Conservation (phyloP, 2,888 invertebrate species). For the Agonopterix heracliana region DNA sequence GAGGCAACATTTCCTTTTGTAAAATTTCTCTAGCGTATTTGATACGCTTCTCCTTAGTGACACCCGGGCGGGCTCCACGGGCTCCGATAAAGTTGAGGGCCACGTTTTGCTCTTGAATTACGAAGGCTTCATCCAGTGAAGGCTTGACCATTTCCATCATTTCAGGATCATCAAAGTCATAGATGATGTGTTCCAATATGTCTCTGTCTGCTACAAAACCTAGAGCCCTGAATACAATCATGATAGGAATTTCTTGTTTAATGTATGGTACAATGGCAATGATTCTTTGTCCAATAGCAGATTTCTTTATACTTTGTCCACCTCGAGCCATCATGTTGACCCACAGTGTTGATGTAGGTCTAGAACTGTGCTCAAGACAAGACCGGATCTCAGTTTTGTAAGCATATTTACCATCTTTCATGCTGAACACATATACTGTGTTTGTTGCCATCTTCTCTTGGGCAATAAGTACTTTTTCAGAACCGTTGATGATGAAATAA, state of each 20-base stretch:
- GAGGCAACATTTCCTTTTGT: conserved; percentile 99
- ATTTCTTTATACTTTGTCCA: conserved; percentile 98
- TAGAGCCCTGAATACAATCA: conserved; percentile 99
- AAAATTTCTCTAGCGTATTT: conserved; percentile 99
- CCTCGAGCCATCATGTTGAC: conserved; percentile 99
- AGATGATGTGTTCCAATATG: conserved; percentile 99
- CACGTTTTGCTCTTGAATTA: conserved; percentile 99
- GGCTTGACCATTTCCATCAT: conserved; percentile 99
- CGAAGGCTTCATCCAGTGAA: conserved; percentile 99
- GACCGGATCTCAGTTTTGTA: conserved; percentile 99
- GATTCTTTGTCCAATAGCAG: conserved; percentile 98
- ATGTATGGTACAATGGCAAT: conserved; percentile 99
- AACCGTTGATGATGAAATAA: conserved; percentile 99
- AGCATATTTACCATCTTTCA: conserved; percentile 99
- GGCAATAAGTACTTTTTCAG: conserved; percentile 98
- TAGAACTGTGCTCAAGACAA: conserved; percentile 80
- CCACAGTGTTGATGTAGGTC: conserved; percentile 98
- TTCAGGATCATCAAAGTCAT: conserved; percentile 99
- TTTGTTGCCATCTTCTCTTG: conserved; percentile 99
- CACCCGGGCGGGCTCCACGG: conserved; percentile 97
- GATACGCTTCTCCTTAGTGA: conserved; percentile 98
- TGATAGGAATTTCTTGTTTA: conserved; percentile 99
- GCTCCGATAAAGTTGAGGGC: conserved; percentile 99
- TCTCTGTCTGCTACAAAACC: conserved; percentile 99
- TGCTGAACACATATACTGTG: conserved; percentile 99